These are phyloP conservation scores for Salminus brasiliensis DNA, from an alignment of 2,113 vertebrate species.

Conservation along the genomic window DNA sequence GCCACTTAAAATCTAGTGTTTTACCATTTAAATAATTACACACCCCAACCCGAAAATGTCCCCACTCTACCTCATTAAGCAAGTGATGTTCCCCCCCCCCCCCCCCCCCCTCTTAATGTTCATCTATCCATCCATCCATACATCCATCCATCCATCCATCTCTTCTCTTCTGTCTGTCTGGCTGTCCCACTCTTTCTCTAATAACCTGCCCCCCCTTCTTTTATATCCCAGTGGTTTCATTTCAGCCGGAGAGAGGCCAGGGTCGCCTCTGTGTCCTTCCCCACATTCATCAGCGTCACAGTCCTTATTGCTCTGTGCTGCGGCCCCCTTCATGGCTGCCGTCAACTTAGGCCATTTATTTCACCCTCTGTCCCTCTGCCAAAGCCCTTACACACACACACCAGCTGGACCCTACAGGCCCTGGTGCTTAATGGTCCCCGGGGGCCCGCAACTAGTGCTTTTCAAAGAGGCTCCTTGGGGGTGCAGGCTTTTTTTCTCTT, in stretches of 20 bases:
- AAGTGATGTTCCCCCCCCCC: too few species aligned
- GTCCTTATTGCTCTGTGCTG: conserved; percentile 78
- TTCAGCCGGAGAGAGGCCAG: conserved; percentile 74
- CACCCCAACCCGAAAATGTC: neutral
- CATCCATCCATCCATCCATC: conserved; percentile 71
- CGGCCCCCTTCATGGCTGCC: conserved; percentile 76
- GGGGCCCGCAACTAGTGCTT: conserved; percentile 46
- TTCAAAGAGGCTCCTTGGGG: conserved; percentile 36
- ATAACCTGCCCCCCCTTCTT: conserved; percentile 72
- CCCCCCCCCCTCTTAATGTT: conserved; percentile 61
- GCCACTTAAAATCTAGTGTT: too few species aligned
- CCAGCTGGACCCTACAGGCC: conserved; percentile 73
- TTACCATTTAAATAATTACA: neutral
- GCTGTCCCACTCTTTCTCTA: conserved; percentile 73
- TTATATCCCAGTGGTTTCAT: conserved; percentile 81
- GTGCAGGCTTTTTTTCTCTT: conserved; percentile 35
- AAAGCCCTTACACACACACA: conserved; percentile 69
- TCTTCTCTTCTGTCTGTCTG: conserved; percentile 67
- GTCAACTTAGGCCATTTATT: conserved; percentile 80
- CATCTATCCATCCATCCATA: conserved; percentile 60
- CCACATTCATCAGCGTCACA: conserved; percentile 82
- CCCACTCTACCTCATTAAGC: neutral
- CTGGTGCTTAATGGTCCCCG: conserved; percentile 72
- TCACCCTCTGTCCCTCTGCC: conserved; percentile 60
- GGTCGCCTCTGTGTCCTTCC: conserved; percentile 76